These are phyloP conservation scores for Diorhabda carinulata DNA, from an alignment of 1,140 invertebrate genomes.

Conservation along the genomic window DNA sequence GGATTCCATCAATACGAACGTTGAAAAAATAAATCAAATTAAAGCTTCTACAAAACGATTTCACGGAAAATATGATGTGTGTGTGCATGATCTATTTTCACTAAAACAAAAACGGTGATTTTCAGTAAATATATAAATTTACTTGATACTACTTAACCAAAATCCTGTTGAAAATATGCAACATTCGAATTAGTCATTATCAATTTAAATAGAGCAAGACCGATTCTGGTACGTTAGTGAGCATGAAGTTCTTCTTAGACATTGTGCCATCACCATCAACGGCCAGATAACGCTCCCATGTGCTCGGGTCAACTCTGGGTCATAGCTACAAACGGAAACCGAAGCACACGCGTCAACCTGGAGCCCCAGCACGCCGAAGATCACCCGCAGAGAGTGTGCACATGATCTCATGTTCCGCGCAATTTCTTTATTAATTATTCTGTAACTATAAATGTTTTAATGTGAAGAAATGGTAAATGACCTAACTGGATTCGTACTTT, in stretches of 20 bases:
- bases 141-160: no score
- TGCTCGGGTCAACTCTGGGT: neutral
- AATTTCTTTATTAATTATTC: neutral
- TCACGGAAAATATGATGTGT: no score
- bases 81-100: no score
- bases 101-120: no score
- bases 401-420: slow-evolving; percentile 1
- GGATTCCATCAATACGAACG: no score
- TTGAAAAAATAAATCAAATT: no score
- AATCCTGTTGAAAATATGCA: no score
- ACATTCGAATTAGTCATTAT: no score
- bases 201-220: no score
- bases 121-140: no score
- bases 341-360: slow-evolving; percentile 1
- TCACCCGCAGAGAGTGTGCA: neutral
- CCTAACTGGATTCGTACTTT: neutral
- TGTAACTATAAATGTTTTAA: slow-evolving; percentile 1
- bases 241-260: neutral
- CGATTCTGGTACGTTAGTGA: neutral
- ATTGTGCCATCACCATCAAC: neutral
- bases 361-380: neutral
- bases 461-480: neutral
- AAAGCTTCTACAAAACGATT: no score
- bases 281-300: slow-evolving; percentile 1
- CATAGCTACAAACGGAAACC: neutral